These are phyloP conservation scores for Delichon dasypus DNA, from an alignment of 2,797 vertebrate species.

Conservation along the genomic window DNA sequence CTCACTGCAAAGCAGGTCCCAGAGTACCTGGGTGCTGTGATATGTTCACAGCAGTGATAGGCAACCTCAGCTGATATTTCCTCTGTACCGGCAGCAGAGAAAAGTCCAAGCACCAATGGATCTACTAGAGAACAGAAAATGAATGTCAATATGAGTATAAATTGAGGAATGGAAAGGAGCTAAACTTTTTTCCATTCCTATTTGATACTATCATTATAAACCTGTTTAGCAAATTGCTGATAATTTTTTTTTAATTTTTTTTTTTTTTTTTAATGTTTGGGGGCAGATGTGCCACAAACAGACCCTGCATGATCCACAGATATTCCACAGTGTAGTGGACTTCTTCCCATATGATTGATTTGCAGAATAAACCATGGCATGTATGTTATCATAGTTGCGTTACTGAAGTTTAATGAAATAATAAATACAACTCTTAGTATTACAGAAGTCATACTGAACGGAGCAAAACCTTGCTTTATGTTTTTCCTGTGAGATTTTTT, in stretches of 20 bases:
- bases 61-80: background rate
- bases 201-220: background rate
- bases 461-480: background rate
- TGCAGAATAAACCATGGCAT: background rate
- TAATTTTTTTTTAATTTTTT: background rate
- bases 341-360: background rate
- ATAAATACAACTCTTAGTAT: background rate
- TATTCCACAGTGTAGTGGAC: background rate
- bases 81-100: background rate
- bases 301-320: slow-evolving; percentile 43
- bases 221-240: background rate
- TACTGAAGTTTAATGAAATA: slow-evolving; percentile 4
- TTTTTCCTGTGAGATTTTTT: background rate
- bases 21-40: background rate
- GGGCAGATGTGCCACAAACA: background rate
- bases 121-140: background rate
- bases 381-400: background rate
- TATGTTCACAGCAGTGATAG: accelerated
- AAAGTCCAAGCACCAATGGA: background rate
- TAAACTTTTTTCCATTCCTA: background rate
- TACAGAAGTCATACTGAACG: background rate
- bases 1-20: background rate
- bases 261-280: background rate
- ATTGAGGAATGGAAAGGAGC: background rate
- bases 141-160: background rate